phyloP scores from a whole-genome alignment of 2,797 vertebrate species.

The Rhinatrema bivittatum region DNA sequence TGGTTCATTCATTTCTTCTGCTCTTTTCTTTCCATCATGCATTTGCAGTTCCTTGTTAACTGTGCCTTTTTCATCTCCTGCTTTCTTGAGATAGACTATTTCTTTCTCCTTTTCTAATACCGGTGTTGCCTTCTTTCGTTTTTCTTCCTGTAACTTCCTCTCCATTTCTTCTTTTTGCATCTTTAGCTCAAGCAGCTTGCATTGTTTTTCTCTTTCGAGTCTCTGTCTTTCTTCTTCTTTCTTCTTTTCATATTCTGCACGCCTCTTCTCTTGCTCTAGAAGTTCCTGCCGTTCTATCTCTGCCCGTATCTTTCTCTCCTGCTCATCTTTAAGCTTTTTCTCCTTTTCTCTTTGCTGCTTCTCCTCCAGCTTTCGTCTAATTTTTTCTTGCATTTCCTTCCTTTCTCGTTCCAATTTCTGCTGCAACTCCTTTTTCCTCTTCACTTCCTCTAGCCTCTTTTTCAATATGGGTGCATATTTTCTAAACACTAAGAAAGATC shows the following conservation, averaged over 20 bases:
- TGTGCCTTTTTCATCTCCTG: conserved; percentile 9
- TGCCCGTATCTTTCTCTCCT: conserved; percentile 26
- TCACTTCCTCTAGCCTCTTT: conserved; percentile 38
- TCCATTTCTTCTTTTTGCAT: conserved; percentile 11
- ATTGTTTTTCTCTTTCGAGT: conserved; percentile 34
- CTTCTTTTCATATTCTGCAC: conserved; percentile 49
- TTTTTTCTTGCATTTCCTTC: conserved; percentile 48
- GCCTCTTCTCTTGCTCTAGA: conserved; percentile 35
- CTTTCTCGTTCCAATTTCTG: conserved; percentile 33
- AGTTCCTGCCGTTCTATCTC: conserved; percentile 28
- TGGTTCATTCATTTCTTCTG: neutral
- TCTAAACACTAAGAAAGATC: conserved; percentile 40
- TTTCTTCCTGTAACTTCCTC: neutral
- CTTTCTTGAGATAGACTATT: conserved; percentile 5
- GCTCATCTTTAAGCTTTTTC: conserved; percentile 30
- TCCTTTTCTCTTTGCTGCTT: conserved; percentile 33
- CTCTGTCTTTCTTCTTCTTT: conserved; percentile 40
- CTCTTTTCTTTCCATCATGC: conserved; percentile 1
- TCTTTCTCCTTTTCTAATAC: neutral
- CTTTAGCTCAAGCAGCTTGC: conserved; percentile 19
- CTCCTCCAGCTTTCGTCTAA: conserved; percentile 30
- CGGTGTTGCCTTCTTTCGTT: neutral
- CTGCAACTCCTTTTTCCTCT: conserved; percentile 31
- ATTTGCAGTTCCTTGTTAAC: conserved; percentile 6
- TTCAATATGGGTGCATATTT: conserved; percentile 42